Evolutionary conservation across 1,140 invertebrate genomes (phyloP).

Genomic region (Sarcophaga bullata): DNA sequence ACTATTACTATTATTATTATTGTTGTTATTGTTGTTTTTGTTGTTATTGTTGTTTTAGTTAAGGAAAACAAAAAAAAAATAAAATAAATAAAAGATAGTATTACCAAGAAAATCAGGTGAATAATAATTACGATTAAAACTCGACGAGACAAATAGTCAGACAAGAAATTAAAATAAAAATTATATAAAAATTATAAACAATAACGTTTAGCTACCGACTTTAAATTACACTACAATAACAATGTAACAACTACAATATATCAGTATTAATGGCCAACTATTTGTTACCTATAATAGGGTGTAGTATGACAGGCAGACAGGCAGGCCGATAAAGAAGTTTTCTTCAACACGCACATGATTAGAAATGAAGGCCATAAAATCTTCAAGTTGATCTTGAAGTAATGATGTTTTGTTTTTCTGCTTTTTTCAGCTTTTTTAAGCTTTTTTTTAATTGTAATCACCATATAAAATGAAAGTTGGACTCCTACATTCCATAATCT

Average conservation of each 20-base stretch:
- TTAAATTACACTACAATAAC: too few relatives aligned
- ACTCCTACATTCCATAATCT: conserved; percentile 42
- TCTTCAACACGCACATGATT: not conserved
- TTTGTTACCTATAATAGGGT: too few relatives aligned
- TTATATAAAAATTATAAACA: too few relatives aligned
- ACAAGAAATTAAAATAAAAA: not conserved
- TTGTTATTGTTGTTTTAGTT: not conserved
- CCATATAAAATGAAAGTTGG: conserved; percentile 45
- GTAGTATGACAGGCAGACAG: not conserved
- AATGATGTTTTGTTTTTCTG: not conserved
- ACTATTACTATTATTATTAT: not conserved
- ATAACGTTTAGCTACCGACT: too few relatives aligned
- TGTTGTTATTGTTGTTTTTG: not conserved
- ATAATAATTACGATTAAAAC: conserved; percentile 13
- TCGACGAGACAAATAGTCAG: not conserved
- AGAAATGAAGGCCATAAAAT: not conserved
- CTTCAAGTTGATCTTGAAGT: conserved; percentile 10
- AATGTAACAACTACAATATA: too few relatives aligned
- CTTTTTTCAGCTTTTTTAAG: not conserved
- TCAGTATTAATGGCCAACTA: too few relatives aligned
- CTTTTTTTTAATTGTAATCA: not conserved
- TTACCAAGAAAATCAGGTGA: conserved; percentile 26
- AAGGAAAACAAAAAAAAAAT: not conserved
- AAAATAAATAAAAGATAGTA: too few relatives aligned
- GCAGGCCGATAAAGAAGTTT: not conserved